These are phyloP conservation scores for Lepidostoma basale DNA, from an alignment of 1,140 invertebrate genomes.

Conservation along the genomic window DNA sequence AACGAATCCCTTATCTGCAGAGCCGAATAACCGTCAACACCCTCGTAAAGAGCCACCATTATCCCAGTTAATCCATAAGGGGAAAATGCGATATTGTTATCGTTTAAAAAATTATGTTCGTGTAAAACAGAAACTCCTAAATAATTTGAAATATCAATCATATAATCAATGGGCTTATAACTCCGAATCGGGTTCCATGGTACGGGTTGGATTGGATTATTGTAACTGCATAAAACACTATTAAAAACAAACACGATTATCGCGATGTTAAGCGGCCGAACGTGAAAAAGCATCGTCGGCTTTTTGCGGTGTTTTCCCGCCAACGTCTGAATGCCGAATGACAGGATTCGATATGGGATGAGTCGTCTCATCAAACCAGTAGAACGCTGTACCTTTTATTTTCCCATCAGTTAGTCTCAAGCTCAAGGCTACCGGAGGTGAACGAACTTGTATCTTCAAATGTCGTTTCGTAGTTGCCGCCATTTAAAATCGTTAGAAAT, in stretches of 20 bases:
- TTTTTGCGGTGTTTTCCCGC: conserved; percentile 6
- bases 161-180: conserved; percentile 68
- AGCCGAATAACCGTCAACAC: conserved; percentile 69
- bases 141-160: conserved; percentile 79
- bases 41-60: conserved; percentile 77
- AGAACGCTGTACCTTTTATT: neutral
- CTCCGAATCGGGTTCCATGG: conserved; percentile 48
- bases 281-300: conserved; percentile 14
- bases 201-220: neutral
- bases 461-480: conserved; percentile 9
- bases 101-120: conserved; percentile 68
- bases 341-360: conserved; percentile 13
- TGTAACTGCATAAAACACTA: conserved; percentile 1
- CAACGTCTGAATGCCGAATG: conserved; percentile 20
- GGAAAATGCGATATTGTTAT: conserved; percentile 85
- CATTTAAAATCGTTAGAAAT: neutral
- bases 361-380: conserved; percentile 13
- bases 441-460: conserved; percentile 30
- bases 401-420: conserved; percentile 14
- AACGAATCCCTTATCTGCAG: conserved; percentile 71
- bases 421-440: conserved; percentile 33
- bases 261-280: neutral
- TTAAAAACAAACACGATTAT: neutral
- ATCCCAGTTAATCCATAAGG: conserved; percentile 80
- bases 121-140: conserved; percentile 73